Conservation (phyloP, 2,888 invertebrate species). For the Synanthedon tipuliformis region DNA sequence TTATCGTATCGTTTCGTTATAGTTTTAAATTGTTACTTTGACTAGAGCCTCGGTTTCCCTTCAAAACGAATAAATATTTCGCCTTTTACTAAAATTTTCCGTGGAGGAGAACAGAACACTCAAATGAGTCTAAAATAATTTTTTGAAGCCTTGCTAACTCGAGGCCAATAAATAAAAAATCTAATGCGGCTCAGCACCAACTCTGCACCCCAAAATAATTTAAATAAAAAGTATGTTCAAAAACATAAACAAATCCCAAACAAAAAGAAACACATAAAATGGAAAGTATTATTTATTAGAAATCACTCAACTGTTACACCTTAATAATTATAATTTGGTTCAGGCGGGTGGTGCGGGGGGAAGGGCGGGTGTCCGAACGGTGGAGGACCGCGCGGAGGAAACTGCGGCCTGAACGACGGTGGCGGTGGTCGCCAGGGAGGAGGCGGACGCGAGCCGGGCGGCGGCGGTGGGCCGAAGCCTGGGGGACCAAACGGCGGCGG, state of each 20-base stretch:
- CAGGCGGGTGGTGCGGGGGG: slow-evolving; percentile 69
- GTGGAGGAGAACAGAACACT: slow-evolving; percentile 79
- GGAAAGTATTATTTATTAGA: no score
- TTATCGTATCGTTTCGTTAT: no score
- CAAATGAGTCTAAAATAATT: slow-evolving; percentile 71
- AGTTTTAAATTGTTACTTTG: no score
- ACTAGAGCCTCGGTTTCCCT: no score
- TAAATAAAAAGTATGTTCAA: no score
- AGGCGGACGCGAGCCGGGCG: slow-evolving; percentile 72
- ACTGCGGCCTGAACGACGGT: slow-evolving; percentile 50
- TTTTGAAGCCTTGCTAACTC: neutral
- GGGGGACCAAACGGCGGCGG: slow-evolving; percentile 41
- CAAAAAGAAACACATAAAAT: no score
- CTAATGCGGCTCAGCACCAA: no score
- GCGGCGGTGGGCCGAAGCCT: slow-evolving; percentile 68
- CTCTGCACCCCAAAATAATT: no score
- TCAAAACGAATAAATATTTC: slow-evolving; percentile 80
- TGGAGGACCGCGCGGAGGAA: slow-evolving; percentile 71
- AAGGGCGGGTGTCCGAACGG: slow-evolving; percentile 80
- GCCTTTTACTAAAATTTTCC: slow-evolving; percentile 85
- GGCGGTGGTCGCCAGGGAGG: slow-evolving; percentile 78
- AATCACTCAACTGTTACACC: no score
- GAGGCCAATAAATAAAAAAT: neutral
- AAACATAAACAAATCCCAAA: no score
- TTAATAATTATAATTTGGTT: slow-evolving; percentile 60